Evolutionary conservation across 30 jellyfish, hydroid and myxozoan genomes (phyloP).

Genomic region (Pseudorhiza aurosa): DNA sequence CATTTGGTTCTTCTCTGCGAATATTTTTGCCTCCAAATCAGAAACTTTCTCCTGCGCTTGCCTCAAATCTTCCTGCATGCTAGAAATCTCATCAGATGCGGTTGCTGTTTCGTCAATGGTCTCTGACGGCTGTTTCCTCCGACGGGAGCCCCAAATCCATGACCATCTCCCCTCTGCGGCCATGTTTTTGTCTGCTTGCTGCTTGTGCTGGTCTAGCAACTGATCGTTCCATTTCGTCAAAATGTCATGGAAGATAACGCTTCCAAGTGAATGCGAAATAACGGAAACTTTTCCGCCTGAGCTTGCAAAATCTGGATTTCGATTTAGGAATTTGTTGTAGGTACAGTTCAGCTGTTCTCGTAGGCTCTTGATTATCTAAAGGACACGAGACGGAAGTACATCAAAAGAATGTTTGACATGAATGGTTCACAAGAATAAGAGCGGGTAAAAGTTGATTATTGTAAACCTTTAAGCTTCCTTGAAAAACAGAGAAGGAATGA

Average conservation of each 20-base stretch:
- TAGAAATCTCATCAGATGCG: neutral
- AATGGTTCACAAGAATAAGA: no score
- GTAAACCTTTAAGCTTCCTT: no score
- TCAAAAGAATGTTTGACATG: no score
- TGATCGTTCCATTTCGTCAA: slow-evolving; percentile 85
- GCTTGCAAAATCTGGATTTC: slow-evolving; percentile 85
- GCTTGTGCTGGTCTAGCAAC: slow-evolving; percentile 66
- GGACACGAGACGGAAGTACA: neutral
- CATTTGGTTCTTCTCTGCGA: neutral
- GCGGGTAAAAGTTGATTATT: no score
- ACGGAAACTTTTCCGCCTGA: slow-evolving; percentile 92
- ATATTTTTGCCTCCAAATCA: slow-evolving; percentile 68
- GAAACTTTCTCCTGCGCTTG: slow-evolving; percentile 74
- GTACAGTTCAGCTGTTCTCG: slow-evolving; percentile 82
- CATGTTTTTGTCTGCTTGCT: slow-evolving; percentile 80
- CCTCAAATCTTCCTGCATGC: slow-evolving; percentile 56
- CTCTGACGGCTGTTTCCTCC: slow-evolving; percentile 34
- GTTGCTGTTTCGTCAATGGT: slow-evolving; percentile 21
- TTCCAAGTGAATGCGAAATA: slow-evolving; percentile 96
- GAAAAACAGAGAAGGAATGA: no score
- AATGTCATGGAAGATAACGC: slow-evolving; percentile 91
- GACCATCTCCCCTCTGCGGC: slow-evolving; percentile 90
- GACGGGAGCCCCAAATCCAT: slow-evolving; percentile 92
- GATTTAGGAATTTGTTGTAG: slow-evolving; percentile 56
- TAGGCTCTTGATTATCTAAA: slow-evolving; percentile 76